Percentiles rank a stretch among this genome's conserved stretches.
Evolutionary conservation across 2,888 invertebrate species (phyloP).

Genomic region (Subacronicta megacephala): DNA sequence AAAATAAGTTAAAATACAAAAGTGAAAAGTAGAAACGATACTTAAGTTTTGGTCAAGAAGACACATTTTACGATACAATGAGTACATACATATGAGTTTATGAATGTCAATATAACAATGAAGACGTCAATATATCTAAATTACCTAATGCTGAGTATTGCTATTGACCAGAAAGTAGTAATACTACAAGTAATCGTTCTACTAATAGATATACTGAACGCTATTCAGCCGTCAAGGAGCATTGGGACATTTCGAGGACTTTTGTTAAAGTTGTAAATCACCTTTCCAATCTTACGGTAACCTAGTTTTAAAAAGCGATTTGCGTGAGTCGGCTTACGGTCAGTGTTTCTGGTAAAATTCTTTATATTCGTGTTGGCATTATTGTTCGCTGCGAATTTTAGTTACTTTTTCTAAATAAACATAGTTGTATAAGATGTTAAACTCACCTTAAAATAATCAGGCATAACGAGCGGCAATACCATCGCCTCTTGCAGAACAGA

Average conservation of each 20-base stretch:
- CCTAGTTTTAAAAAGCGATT: constrained; percentile 73
- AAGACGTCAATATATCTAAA: neutral
- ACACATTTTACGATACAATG: no score
- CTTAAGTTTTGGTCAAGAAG: no score
- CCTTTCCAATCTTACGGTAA: constrained; percentile 41
- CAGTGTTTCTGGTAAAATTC: constrained; percentile 37
- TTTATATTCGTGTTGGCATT: neutral
- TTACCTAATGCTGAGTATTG: neutral
- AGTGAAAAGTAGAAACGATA: no score
- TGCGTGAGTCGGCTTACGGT: constrained; percentile 73
- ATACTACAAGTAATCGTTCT: constrained; percentile 1
- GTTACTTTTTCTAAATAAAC: no score
- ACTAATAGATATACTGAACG: constrained; percentile 1
- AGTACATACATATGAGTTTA: neutral
- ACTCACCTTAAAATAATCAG: constrained; percentile 95
- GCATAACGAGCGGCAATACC: constrained; percentile 95
- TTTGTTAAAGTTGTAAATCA: constrained; percentile 36
- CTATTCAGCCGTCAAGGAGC: constrained; percentile 3
- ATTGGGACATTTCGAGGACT: constrained; percentile 36
- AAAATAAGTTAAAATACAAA: no score
- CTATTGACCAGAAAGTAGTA: neutral
- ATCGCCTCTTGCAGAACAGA: constrained; percentile 95
- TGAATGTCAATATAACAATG: neutral
- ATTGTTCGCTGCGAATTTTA: no score
- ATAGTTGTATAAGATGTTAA: neutral